phyloP scores from a whole-genome alignment of 92 coral and sea anemone genomes.

The Porites cylindrica region DNA sequence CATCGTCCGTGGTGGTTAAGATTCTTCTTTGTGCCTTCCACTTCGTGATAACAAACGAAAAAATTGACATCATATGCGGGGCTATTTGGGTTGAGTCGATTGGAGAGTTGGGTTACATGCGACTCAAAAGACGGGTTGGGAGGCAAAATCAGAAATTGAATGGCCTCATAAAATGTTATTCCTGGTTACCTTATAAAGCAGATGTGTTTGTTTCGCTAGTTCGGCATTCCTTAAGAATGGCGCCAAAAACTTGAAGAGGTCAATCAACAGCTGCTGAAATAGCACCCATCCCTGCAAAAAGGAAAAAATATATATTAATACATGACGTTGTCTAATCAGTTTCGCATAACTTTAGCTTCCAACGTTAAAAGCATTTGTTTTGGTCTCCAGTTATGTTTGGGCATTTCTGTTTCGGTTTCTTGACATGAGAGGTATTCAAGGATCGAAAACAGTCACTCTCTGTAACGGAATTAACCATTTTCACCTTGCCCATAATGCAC shows the following conservation, averaged over 20 bases:
- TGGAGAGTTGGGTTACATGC: too few species aligned
- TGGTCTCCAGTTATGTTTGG: too few species aligned
- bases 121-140: background rate
- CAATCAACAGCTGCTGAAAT: constrained; percentile 95
- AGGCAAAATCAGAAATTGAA: background rate
- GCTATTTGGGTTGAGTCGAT: background rate
- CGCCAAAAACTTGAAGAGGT: constrained; percentile 98
- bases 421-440: too few species aligned
- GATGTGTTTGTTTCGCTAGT: constrained; percentile 92
- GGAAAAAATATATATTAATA: background rate
- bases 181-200: constrained; percentile 90
- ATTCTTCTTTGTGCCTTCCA: too few species aligned
- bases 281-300: constrained; percentile 89
- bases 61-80: background rate
- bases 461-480: too few species aligned
- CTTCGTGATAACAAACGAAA: background rate
- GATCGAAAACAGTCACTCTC: too few species aligned
- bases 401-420: too few species aligned
- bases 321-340: too few species aligned
- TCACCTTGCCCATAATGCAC: too few species aligned
- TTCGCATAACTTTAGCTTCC: background rate
- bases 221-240: constrained; percentile 98
- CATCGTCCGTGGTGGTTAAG: background rate
- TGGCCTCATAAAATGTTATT: background rate
- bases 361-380: too few species aligned